These are phyloP conservation scores for Laticauda colubrina DNA, from an alignment of 2,113 vertebrate species.

Conservation along the genomic window DNA sequence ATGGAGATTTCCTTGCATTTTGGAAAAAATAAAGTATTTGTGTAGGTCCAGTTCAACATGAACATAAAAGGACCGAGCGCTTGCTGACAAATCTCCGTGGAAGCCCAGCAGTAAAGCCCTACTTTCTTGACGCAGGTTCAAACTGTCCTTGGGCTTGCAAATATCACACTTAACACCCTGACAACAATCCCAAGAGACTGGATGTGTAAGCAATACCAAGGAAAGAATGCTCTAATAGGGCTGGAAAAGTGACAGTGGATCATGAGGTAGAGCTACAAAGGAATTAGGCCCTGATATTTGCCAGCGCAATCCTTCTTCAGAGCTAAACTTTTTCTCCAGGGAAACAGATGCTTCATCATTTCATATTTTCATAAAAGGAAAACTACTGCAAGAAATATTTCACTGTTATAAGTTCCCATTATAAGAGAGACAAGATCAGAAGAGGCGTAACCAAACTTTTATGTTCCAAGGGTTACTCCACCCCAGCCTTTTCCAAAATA, in stretches of 20 bases:
- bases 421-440: not conserved
- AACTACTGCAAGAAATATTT: not conserved
- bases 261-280: not conserved
- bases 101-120: not conserved
- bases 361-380: not conserved
- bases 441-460: not conserved
- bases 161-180: not conserved
- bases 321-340: not conserved
- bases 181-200: slow-evolving; percentile 3
- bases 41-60: slow-evolving; percentile 59
- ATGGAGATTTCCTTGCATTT: slow-evolving; percentile 49
- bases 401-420: not conserved
- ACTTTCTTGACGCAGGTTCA: not conserved
- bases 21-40: slow-evolving; percentile 52
- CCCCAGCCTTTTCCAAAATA: not conserved
- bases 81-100: slow-evolving; percentile 47
- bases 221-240: not conserved
- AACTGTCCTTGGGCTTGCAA: not conserved
- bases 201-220: not conserved
- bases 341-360: not conserved
- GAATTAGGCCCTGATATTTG: not conserved
- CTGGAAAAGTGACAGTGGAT: not conserved
- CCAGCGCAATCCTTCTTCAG: not conserved
- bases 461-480: not conserved
- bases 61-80: slow-evolving; percentile 64